phyloP scores from a whole-genome alignment of 2,113 vertebrate species.

The Zapornia atra region DNA sequence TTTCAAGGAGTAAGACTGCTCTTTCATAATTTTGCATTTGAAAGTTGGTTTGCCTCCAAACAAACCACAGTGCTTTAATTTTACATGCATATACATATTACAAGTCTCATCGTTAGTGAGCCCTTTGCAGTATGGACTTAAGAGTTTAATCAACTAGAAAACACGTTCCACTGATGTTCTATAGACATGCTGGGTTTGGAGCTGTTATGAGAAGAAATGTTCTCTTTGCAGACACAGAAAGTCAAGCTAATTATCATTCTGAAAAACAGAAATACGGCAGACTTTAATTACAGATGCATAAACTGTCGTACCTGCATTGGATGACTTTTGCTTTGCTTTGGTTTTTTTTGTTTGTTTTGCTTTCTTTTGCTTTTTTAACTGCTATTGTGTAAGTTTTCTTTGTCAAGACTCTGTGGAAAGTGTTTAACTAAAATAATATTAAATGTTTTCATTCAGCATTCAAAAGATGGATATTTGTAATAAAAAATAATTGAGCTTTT shows the following conservation, averaged over 20 bases:
- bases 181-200: slow-evolving; percentile 9
- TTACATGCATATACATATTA: neutral
- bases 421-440: neutral
- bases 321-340: neutral
- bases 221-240: neutral
- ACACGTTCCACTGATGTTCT: neutral
- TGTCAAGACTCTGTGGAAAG: neutral
- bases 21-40: neutral
- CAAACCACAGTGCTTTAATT: neutral
- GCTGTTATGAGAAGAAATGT: neutral
- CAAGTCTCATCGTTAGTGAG: neutral
- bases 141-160: slow-evolving; percentile 50
- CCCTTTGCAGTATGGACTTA: neutral
- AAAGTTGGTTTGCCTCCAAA: slow-evolving; percentile 28
- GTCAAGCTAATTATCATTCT: slow-evolving; percentile 18
- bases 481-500: neutral
- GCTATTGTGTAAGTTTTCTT: neutral
- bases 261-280: neutral
- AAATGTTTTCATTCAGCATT: neutral
- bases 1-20: neutral
- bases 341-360: too few relatives aligned
- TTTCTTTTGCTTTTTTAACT: neutral
- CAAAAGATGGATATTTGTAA: neutral
- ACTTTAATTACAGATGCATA: neutral
- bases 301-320: neutral